Percentiles rank a stretch among this genome's conserved stretches.
phyloP scores from a whole-genome alignment of 2,888 invertebrate species.

The Ennomos fuscantarius region DNA sequence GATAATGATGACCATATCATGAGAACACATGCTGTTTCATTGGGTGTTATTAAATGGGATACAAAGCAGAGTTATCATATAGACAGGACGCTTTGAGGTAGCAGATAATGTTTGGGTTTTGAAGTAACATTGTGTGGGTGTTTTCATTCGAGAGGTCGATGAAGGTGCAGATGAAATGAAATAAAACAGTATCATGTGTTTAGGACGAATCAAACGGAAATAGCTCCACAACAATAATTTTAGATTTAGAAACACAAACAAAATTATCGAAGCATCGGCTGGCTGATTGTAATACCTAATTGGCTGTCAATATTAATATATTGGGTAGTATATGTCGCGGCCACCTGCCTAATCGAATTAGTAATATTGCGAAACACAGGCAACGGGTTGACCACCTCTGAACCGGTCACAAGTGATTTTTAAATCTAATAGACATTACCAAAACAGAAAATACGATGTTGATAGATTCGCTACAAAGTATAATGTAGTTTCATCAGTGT shows the following conservation, averaged over 20 bases:
- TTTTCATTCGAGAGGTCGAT: background rate
- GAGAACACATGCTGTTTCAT: conserved; percentile 9
- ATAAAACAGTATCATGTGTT: background rate
- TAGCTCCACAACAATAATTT: conserved; percentile 3
- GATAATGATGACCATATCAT: conserved; percentile 24
- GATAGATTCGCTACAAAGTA: background rate
- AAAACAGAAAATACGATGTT: background rate
- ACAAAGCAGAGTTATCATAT: conserved; percentile 1
- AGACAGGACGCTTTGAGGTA: conserved; percentile 1
- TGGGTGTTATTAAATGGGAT: conserved; percentile 8
- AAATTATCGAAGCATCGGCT: conserved; percentile 22
- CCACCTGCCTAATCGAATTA: conserved; percentile 45
- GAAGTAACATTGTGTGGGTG: too few relatives aligned
- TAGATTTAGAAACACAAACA: conserved; percentile 7
- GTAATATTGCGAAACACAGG: conserved; percentile 43
- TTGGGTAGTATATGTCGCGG: conserved; percentile 22
- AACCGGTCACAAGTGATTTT: conserved; percentile 33
- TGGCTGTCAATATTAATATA: conserved; percentile 39
- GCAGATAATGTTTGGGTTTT: background rate
- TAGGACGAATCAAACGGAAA: background rate
- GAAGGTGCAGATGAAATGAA: background rate
- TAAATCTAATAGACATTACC: conserved; percentile 4
- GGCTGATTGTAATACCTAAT: conserved; percentile 30
- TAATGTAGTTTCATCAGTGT: background rate
- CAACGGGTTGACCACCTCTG: conserved; percentile 15